Evolutionary conservation across 2,888 invertebrate species (phyloP), one percentile per base, ranked within the genome.

Genomic region (Baronia brevicornis): DNA sequence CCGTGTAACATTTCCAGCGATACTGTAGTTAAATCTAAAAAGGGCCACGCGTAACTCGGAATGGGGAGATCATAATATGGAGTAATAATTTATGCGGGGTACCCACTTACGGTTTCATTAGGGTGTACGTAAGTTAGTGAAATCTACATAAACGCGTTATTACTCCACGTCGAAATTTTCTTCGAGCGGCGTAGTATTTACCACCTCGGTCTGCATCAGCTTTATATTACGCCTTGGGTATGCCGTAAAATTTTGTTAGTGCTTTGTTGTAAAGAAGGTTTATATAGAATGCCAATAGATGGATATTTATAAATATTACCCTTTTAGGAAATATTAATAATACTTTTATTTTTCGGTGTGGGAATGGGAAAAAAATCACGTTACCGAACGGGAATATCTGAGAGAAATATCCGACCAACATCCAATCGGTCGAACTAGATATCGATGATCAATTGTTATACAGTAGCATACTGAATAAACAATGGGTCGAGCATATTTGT

Each of bases 91-190:
- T 71, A 67, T 69, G 58, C 62, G 51, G 55, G 48, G 47, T 50
- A 51, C 60, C 56, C 60, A 58, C 68, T 71, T 59, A 59, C 51
- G 55, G 61, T 72, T 73, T 73, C 73, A 73, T 73, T 69, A 70
- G 50, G 51, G 53, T 48, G 54, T 55, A 51, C 52, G 55, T 54
- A 55, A 74, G 70, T 73, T 67, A 66, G 69, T 65, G 57, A 60
- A 70, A 70, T 72, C 56, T 71, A 60, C 70, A 73, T 74, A 73
- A 74, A 65, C 54, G 60, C 53, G 60, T 70, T 74, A 74, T 64
- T 61, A 61, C 54, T 59, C 54, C 20, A 52, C 52, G 46, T 53
- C 43, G 45, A 57, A 60, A 62, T 60, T 60, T 66, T 62, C 58
- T 55, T 52, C 47, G 37, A 46, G 43, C 44, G 51, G 45, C 38